These are phyloP conservation scores for Callopanchax toddi DNA, from an alignment of 2,113 vertebrate genomes.

Conservation along the genomic window DNA sequence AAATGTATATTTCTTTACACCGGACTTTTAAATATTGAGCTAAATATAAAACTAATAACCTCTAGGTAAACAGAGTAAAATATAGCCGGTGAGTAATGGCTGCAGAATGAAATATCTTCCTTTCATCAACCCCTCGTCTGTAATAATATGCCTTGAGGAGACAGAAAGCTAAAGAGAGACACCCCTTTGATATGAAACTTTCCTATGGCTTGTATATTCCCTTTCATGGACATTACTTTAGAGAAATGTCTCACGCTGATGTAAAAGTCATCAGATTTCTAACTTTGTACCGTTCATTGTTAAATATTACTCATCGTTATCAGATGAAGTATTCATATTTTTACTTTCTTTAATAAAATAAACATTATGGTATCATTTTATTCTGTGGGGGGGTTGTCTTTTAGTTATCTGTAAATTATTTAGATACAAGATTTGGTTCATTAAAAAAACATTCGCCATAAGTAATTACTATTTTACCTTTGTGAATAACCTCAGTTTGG, in stretches of 20 bases:
- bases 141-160: slow-evolving; percentile 36
- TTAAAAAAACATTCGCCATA: not conserved
- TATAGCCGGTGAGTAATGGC: slow-evolving; percentile 42
- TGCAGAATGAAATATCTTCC: slow-evolving; percentile 34
- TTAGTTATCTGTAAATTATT: slow-evolving; percentile 31
- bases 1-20: slow-evolving; percentile 54
- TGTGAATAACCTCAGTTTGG: too few relatives aligned
- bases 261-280: slow-evolving; percentile 74
- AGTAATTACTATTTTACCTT: too few relatives aligned
- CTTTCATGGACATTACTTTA: slow-evolving; percentile 78
- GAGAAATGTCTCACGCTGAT: slow-evolving; percentile 70
- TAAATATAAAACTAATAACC: slow-evolving; percentile 44
- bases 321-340: slow-evolving; percentile 75
- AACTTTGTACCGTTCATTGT: slow-evolving; percentile 61
- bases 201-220: slow-evolving; percentile 70
- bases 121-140: slow-evolving; percentile 38
- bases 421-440: slow-evolving; percentile 19
- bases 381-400: slow-evolving; percentile 13
- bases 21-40: slow-evolving; percentile 46
- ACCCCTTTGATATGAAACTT: slow-evolving; percentile 64
- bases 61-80: slow-evolving; percentile 54
- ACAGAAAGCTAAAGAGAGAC: slow-evolving; percentile 35
- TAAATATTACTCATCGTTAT: slow-evolving; percentile 71
- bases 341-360: slow-evolving; percentile 50
- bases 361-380: slow-evolving; percentile 15